A percentile compares a stretch with the other conserved stretches of the same genome.
These are phyloP conservation scores for Coenonympha arcania DNA, from an alignment of 2,888 invertebrate genomes.

Conservation along the genomic window DNA sequence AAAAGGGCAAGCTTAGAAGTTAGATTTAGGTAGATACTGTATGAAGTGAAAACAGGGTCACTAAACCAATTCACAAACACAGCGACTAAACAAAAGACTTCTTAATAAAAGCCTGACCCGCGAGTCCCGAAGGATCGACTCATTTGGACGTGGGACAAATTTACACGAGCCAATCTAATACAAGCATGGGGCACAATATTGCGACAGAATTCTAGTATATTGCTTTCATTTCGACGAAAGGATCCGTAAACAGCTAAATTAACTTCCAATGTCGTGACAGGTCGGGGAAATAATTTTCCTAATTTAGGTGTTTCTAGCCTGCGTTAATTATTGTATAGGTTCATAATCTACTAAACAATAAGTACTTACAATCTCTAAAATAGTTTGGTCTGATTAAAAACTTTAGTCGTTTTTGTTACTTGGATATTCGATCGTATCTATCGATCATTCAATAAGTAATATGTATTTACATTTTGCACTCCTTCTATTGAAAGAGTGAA, in stretches of 20 bases:
- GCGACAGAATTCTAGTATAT: constrained; percentile 31
- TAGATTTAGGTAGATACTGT: not conserved
- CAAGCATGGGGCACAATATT: constrained; percentile 32
- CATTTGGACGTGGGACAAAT: constrained; percentile 56
- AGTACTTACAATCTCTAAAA: too few relatives aligned
- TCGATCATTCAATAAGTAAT: not conserved
- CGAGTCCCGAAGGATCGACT: constrained; percentile 50
- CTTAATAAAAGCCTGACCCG: constrained; percentile 49
- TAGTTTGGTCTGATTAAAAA: too few relatives aligned
- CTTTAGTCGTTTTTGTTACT: too few relatives aligned
- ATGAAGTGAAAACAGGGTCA: constrained; percentile 18
- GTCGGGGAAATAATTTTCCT: not conserved
- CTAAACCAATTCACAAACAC: constrained; percentile 21
- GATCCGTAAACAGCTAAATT: constrained; percentile 32
- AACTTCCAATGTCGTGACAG: constrained; percentile 20
- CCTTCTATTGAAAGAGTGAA: too few relatives aligned
- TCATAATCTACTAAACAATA: too few relatives aligned
- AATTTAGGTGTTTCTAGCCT: not conserved
- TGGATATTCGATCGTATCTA: too few relatives aligned
- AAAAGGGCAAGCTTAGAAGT: not conserved
- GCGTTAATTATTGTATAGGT: too few relatives aligned
- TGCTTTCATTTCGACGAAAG: constrained; percentile 31
- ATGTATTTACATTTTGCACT: not conserved
- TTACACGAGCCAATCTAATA: constrained; percentile 63
- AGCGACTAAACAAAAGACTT: constrained; percentile 21